Evolutionary conservation across 2,113 vertebrate genomes (phyloP).

Genomic region (Nymphicus hollandicus): DNA sequence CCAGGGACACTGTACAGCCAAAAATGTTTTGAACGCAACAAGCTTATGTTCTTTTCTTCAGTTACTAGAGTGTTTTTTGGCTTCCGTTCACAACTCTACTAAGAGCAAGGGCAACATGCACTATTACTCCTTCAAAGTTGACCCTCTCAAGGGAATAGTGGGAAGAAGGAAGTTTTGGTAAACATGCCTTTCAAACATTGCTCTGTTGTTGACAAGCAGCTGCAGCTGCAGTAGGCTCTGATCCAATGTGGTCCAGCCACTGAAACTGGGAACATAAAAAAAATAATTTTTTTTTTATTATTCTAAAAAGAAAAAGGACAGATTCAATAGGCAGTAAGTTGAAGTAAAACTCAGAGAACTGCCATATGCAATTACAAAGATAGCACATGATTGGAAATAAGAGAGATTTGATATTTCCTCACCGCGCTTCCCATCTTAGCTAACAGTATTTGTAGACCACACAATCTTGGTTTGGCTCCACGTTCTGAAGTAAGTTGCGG

Average conservation of each 20-base stretch:
- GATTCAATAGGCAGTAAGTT: background rate
- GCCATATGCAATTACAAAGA: background rate
- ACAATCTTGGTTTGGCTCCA: background rate
- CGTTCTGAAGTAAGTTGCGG: background rate
- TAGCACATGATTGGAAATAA: accelerated
- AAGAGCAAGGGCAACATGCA: background rate
- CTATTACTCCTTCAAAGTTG: background rate
- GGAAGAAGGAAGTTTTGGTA: background rate
- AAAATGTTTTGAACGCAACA: background rate
- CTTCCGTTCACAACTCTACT: background rate
- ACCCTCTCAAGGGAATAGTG: background rate
- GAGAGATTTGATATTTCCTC: background rate
- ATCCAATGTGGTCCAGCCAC: background rate
- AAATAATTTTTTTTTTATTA: background rate
- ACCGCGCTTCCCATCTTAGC: background rate
- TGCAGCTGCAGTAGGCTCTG: background rate
- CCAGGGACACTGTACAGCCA: background rate
- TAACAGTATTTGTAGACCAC: background rate
- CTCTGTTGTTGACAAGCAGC: background rate
- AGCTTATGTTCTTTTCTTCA: background rate
- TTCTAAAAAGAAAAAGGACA: background rate
- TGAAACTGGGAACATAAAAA: background rate
- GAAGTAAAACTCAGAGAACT: background rate
- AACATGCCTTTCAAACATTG: background rate
- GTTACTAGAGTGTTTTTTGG: background rate